Conservation (phyloP, 2,113 vertebrate genomes). For the Epinephelus cyanopodus region DNA sequence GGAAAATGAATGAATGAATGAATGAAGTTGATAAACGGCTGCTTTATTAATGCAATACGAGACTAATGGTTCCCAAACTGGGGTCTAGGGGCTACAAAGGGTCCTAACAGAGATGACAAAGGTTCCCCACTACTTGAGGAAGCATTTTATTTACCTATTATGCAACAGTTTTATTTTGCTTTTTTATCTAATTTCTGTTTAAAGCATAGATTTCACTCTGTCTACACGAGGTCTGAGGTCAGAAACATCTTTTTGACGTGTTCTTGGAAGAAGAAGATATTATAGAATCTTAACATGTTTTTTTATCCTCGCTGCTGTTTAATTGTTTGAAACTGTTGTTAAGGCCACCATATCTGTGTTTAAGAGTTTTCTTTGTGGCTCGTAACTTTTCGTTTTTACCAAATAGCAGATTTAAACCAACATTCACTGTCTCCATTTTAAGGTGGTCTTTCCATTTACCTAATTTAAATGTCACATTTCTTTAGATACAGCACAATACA, state of each 20-base stretch:
- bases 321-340: not conserved
- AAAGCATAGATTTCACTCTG: not conserved
- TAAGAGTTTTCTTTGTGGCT: not conserved
- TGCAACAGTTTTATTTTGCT: not conserved
- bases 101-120: not conserved
- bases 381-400: not conserved
- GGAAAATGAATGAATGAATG: too few species aligned
- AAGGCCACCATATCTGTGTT: not conserved
- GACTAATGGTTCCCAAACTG: not conserved
- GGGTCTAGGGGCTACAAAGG: too few species aligned
- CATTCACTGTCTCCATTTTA: not conserved
- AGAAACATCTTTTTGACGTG: not conserved
- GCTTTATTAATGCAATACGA: not conserved
- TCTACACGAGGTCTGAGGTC: not conserved
- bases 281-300: not conserved
- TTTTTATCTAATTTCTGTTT: not conserved
- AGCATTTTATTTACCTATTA: not conserved
- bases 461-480: not conserved
- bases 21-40: constrained; percentile 24
- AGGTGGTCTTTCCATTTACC: not conserved
- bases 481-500: not conserved
- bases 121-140: not conserved
- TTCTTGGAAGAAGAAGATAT: not conserved
- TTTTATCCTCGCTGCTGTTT: not conserved
- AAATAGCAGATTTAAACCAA: not conserved